These are phyloP conservation scores for Erethizon dorsatum DNA, from an alignment of 2,797 vertebrate genomes.

Conservation along the genomic window DNA sequence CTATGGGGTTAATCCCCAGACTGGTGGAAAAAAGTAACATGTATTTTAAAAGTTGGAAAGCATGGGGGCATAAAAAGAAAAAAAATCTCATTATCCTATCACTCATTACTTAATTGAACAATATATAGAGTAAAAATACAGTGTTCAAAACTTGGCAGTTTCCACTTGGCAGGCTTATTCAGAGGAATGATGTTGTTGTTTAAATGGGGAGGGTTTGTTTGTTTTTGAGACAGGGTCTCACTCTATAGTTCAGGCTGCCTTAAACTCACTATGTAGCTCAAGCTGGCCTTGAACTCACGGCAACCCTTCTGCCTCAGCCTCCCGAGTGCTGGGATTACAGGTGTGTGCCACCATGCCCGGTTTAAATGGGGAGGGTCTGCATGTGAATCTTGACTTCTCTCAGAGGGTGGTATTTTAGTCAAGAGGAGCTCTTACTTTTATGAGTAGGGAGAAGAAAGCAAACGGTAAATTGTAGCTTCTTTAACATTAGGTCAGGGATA, in stretches of 20 bases:
- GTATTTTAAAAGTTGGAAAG: slow-evolving; percentile 44
- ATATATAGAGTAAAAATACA: not conserved
- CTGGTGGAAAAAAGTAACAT: not conserved
- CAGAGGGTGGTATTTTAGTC: slow-evolving; percentile 52
- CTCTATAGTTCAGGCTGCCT: not conserved
- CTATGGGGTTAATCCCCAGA: not conserved
- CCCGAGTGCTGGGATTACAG: not conserved
- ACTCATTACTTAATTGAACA: slow-evolving; percentile 32
- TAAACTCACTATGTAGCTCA: not conserved
- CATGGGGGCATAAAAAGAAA: slow-evolving; percentile 31
- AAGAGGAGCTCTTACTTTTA: slow-evolving; percentile 56
- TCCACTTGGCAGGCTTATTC: slow-evolving; percentile 14
- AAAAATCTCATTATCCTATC: not conserved
- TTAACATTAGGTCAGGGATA: slow-evolving; percentile 33
- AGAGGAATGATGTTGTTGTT: slow-evolving; percentile 53
- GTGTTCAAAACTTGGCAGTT: slow-evolving; percentile 53
- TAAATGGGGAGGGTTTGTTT: not conserved
- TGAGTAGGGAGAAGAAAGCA: slow-evolving; percentile 51
- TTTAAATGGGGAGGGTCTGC: not conserved
- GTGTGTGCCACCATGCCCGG: not conserved
- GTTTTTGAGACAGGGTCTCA: not conserved
- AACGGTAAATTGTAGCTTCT: not conserved
- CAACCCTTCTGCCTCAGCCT: not conserved
- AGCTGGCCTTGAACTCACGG: not conserved
- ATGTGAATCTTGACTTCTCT: slow-evolving; percentile 27